Evolutionary conservation across 2,797 vertebrate species (phyloP).

Genomic region (Percopsis omiscomaycus): DNA sequence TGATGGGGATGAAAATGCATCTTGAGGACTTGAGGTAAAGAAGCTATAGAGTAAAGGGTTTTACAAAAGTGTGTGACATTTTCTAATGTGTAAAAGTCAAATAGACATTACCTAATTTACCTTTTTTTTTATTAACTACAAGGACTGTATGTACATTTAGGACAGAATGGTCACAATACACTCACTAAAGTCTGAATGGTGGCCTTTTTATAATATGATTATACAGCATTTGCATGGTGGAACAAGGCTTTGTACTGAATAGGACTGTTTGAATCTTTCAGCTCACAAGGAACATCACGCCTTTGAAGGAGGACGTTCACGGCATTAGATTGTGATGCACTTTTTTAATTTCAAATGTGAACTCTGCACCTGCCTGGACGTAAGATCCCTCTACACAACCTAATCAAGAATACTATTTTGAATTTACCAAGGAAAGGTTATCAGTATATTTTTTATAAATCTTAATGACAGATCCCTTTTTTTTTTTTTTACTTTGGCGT

Average conservation of each 20-base stretch:
- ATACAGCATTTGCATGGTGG: background rate
- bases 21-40: too few relatives aligned
- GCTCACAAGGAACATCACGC: constrained; percentile 93
- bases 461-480: constrained; percentile 60
- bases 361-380: constrained; percentile 52
- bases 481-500: constrained; percentile 13
- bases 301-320: constrained; percentile 89
- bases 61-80: too few relatives aligned
- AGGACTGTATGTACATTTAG: background rate
- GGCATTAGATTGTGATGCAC: constrained; percentile 75
- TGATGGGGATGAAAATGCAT: too few relatives aligned
- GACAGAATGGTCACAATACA: background rate
- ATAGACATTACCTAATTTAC: too few relatives aligned
- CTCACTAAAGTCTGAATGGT: background rate
- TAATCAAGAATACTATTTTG: constrained; percentile 59
- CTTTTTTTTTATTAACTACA: too few relatives aligned
- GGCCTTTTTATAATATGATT: background rate
- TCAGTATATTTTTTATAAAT: constrained; percentile 76
- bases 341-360: constrained; percentile 40
- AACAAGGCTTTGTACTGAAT: constrained; percentile 30
- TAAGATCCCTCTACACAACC: constrained; percentile 39
- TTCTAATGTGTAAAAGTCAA: too few relatives aligned
- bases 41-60: too few relatives aligned
- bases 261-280: constrained; percentile 63
- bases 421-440: constrained; percentile 50